These are phyloP conservation scores for Charadrius vociferus DNA, from an alignment of 2,113 vertebrate species.

Conservation along the genomic window DNA sequence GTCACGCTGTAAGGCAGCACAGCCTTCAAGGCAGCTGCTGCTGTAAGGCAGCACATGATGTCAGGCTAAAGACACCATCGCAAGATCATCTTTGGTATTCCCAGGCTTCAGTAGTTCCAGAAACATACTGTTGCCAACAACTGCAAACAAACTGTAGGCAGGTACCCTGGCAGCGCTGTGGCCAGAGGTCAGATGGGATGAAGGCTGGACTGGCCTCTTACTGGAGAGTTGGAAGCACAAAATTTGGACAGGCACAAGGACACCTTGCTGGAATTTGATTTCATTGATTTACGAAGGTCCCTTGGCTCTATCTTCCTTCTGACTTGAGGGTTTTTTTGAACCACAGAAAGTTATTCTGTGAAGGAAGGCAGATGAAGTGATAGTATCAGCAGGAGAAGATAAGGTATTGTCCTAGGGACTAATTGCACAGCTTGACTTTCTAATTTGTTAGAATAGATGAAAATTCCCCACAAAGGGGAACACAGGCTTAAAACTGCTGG, in stretches of 20 bases:
- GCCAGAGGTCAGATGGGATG: neutral
- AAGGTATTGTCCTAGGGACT: neutral
- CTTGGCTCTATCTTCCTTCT: neutral
- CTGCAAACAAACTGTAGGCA: neutral
- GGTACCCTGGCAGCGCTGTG: neutral
- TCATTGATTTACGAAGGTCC: neutral
- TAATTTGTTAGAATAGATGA: neutral
- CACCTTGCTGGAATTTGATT: neutral
- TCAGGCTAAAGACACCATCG: neutral
- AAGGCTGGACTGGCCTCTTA: neutral
- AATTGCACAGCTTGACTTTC: constrained; percentile 19
- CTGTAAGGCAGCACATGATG: neutral
- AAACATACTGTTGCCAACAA: neutral
- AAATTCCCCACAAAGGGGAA: neutral
- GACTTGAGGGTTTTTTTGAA: neutral
- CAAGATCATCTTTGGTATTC: neutral
- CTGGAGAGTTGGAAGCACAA: neutral
- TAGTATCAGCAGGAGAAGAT: neutral
- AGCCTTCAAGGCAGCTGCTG: too few species aligned
- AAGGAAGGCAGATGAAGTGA: neutral
- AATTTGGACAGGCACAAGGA: neutral
- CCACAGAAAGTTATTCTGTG: neutral
- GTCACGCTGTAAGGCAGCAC: too few species aligned
- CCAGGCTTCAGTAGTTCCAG: neutral
- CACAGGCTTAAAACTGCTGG: neutral